Base-by-base conservation (phyloP, 1,140 invertebrate species). In the Metaphire vulgaris region DNA sequence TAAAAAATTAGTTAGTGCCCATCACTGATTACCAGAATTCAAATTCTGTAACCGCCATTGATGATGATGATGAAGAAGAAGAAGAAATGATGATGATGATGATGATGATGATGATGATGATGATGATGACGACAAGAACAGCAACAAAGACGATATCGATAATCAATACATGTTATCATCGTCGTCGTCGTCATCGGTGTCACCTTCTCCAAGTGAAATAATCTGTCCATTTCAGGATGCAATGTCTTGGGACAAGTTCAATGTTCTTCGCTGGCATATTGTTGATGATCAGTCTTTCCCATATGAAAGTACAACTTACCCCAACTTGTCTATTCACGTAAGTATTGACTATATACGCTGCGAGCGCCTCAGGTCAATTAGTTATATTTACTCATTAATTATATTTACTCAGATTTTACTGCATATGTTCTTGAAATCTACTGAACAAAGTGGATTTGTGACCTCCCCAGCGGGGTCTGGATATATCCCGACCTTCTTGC, bases 191-290 rank as follows among this genome's bases (percentile, higher is more conserved):
- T 12, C 12, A 69, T 69, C 12, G 14, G 14, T 14, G 14, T 21
- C 12, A 29, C 29, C 81, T 80, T 78, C 26, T 30, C 73, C 71
- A 67, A 79, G 69, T 30, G 33, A 33, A 1, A 75, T 33, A 16
- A 21, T 34, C 21, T 14, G 15, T 15, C 15, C 28, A 69, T 72
- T 81, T 12, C 72, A 86, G 85, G 87, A 88, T 79, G 82, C 92
- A 0, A 94, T 96, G 93, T 89, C 91, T 1, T 91, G 91, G 79
- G 95, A 94, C 83, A 97, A 97, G 86, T 86, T 94, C 74, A 97
- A 97, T 84, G 93, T 96, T 0, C 91, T 97, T 76, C 95, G 97
- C 83, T 97, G 95, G 95, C 95, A 97, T 83, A 92, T 97, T 30
- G 91, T 93, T 0, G 95, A 97, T 83, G 93, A 96, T 83, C 91